Evolutionary conservation across 2,888 invertebrate species (phyloP).

Genomic region (Resseliella maxima): DNA sequence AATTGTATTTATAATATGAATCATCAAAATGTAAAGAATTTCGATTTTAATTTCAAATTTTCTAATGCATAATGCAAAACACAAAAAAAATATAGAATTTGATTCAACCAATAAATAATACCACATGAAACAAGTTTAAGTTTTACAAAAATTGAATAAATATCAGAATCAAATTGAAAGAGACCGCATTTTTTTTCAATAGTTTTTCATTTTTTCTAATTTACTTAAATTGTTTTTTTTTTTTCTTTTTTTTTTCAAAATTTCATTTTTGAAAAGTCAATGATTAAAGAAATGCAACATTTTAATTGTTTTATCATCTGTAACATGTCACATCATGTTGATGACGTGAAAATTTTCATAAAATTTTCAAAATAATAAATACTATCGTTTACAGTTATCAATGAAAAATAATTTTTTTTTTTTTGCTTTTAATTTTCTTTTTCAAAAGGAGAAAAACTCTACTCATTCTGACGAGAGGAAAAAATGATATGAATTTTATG

Average conservation of each 20-base stretch:
- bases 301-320: neutral
- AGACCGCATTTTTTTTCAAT: no score
- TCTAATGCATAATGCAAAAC: neutral
- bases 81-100: neutral
- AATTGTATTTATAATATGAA: neutral
- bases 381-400: neutral
- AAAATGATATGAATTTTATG: neutral
- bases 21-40: neutral
- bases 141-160: no score
- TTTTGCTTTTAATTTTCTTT: no score
- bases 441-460: no score
- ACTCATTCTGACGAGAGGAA: neutral
- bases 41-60: neutral
- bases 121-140: no score
- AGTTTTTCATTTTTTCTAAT: no score
- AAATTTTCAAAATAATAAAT: constrained; percentile 1
- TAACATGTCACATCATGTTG: neutral
- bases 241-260: no score
- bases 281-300: no score
- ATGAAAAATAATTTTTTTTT: neutral
- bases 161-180: no score
- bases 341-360: neutral
- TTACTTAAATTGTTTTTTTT: no score
- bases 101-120: no score
- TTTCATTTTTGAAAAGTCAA: no score